Base-by-base conservation (phyloP, 2,888 invertebrate genomes). In the Diabrotica balteata region DNA sequence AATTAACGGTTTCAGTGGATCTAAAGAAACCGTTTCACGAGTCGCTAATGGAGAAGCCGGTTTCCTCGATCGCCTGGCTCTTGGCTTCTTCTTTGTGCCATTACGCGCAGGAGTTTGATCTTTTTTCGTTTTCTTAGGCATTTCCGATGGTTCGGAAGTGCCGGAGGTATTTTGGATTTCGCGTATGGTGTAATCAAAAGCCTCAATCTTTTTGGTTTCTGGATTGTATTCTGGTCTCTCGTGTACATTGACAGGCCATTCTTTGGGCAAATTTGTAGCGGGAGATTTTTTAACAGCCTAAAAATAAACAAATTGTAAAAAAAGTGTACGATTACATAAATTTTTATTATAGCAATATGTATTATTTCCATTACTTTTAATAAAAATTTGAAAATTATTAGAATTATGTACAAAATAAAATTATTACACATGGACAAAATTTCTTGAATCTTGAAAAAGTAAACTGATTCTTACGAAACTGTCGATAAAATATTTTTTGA, bases 181-280 rank as follows among this genome's bases (percentile, higher is more conserved):
- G n/a, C 74, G 63, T 46, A 76, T 74, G 7, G 73, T 75, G 55
- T 73, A 75, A 67, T 80, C 80, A 58, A 80, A 77, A 59, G 79
- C 76, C 69, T 80, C 80, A n/a, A 82, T 75, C 67, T 77, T 77
- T 49, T 78, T 75, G 1, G 82, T 80, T 17, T 73, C 64, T 44
- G 76, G 72, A 61, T 82, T 80, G 70, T 78, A 83, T 55, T 77
- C 79, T 5, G 79, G 78, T 11, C 85, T 85, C 45, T 83, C 78
- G 71, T 77, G 76, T 10, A 71, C 76, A 45, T 77, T 75, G 2
- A 76, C 61, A 1, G 77, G 76, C 77, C 75, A 77, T 60, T 74
- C 73, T 51, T 77, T 77, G 1, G 70, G 68, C 8, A 59, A 63
- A 11, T 66, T 70, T 8, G 7, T 47, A 47, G 43, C 32, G 5